Base-by-base conservation (phyloP, 64 coral and sea anemone species). In the Porites australiensis region DNA sequence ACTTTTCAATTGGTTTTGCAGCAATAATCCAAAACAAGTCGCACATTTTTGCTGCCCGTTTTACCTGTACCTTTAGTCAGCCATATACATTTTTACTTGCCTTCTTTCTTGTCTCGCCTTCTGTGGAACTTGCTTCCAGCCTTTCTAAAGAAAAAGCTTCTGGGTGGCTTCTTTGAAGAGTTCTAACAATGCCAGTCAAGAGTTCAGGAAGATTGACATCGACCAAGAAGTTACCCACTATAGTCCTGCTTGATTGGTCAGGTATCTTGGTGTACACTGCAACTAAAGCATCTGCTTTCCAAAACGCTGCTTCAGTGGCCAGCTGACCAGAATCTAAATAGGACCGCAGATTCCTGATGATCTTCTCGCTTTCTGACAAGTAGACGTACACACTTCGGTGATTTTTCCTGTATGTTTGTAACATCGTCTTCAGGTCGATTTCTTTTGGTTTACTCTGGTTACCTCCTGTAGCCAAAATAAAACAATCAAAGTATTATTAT, bases 401-500 rank as follows among this genome's bases (percentile, higher is more conserved):
- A 2, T 88, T 88, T 14, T 88, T 88, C 86, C 75, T 88, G 86
- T 88, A 88, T n/a, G 27, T 21, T n/a, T 37, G 51, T 50, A 88
- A 13, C 3, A 70, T 88, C 27, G n/a, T 77, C 22, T 75, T 88
- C 15, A 88, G 49, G 23, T 88, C 50, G 53, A 58, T 70, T 9
- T 84, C 81, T 15, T 84, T 84, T 50, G 63, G 46, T 84, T 69
- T 84, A 14, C 16, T 48, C 64, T 84, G 64, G 18, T 51, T n/a
- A 18, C 16, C 51, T 8, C 62, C 81, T 50, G 63, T 63, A 1
- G 48, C 7, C 18, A 69, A 51, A 19, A 4, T 3, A 50, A 76
- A 70, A 57, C 12, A 37, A 37, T 37, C 0, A 0, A 37, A 37
- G n/a, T n/a, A n/a, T n/a, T n/a, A 37, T 37, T 37, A 37, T 37